Evolutionary conservation across 2,797 vertebrate species (phyloP).

Genomic region (Ctenopoma kingsleyae): DNA sequence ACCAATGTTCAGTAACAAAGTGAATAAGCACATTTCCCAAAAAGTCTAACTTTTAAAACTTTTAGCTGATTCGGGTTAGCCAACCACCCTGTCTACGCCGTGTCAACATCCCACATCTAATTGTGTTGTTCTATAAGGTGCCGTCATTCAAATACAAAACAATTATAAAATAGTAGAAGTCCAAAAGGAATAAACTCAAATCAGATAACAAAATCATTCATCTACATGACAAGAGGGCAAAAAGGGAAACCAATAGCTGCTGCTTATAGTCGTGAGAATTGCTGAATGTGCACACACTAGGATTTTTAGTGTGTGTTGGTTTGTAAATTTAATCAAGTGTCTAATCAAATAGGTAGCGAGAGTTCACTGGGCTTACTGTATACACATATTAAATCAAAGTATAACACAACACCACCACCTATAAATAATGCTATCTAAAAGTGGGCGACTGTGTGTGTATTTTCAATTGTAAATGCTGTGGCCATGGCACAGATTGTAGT

Average conservation of each 20-base stretch:
- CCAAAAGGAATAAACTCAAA: constrained; percentile 80
- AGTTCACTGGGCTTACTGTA: constrained; percentile 50
- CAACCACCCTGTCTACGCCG: constrained; percentile 55
- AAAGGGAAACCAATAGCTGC: constrained; percentile 61
- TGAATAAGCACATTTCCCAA: neutral
- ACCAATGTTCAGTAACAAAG: neutral
- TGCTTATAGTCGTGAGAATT: constrained; percentile 46
- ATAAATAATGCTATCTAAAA: constrained; percentile 53
- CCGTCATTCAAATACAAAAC: constrained; percentile 85
- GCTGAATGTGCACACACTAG: constrained; percentile 32
- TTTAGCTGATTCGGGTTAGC: constrained; percentile 48
- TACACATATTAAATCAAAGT: constrained; percentile 46
- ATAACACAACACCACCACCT: constrained; percentile 63
- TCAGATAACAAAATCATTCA: constrained; percentile 76
- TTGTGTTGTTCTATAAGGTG: constrained; percentile 80
- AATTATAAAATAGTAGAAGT: constrained; percentile 83
- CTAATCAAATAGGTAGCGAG: constrained; percentile 53
- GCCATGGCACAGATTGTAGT: constrained; percentile 56
- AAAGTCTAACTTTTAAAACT: constrained; percentile 13
- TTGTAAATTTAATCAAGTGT: constrained; percentile 49
- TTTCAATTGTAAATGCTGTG: constrained; percentile 41
- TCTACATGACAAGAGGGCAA: constrained; percentile 70
- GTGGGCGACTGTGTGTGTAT: constrained; percentile 42
- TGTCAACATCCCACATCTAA: constrained; percentile 45
- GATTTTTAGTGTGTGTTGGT: constrained; percentile 34